Evolutionary conservation across 2,797 vertebrate species (phyloP).

Genomic region (Atherinosoma microstoma): DNA sequence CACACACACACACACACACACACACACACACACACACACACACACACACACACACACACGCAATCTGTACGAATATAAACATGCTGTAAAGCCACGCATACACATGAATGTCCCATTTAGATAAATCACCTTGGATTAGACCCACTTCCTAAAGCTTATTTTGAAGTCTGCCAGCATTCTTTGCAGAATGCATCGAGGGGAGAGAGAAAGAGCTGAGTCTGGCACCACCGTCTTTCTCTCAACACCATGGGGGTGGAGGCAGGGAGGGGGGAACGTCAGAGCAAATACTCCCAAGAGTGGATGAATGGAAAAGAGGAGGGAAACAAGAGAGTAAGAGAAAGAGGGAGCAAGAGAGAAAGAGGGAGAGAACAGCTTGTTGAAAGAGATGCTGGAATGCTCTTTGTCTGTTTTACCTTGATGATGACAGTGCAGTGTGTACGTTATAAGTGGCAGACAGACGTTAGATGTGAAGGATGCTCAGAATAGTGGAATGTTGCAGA

Average conservation of each 20-base stretch:
- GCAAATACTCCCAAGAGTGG: slow-evolving; percentile 59
- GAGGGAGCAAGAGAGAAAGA: slow-evolving; percentile 22
- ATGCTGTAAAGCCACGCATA: slow-evolving; percentile 21
- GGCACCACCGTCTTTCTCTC: slow-evolving; percentile 60
- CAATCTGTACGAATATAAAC: slow-evolving; percentile 26
- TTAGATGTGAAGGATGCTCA: slow-evolving; percentile 50
- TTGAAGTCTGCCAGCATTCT: slow-evolving; percentile 69
- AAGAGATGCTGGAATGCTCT: slow-evolving; percentile 62
- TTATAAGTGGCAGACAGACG: slow-evolving; percentile 54
- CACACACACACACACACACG: too few species aligned
- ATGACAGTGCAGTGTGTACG: slow-evolving; percentile 46
- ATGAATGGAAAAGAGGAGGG: slow-evolving; percentile 52
- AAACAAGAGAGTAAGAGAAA: slow-evolving; percentile 32
- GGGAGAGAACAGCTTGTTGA: slow-evolving; percentile 52
- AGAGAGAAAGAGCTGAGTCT: slow-evolving; percentile 41
- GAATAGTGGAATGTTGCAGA: slow-evolving; percentile 33
- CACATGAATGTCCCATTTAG: slow-evolving; percentile 58
- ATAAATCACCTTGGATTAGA: slow-evolving; percentile 80
- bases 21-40: too few species aligned
- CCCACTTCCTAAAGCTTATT: slow-evolving; percentile 77
- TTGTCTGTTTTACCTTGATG: slow-evolving; percentile 19
- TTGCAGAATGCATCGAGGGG: slow-evolving; percentile 54
- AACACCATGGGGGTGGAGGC: slow-evolving; percentile 47
- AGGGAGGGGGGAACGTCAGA: slow-evolving; percentile 47
- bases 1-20: too few species aligned